Conservation (phyloP, 1,140 invertebrate species). For the Aplysia californica region DNA sequence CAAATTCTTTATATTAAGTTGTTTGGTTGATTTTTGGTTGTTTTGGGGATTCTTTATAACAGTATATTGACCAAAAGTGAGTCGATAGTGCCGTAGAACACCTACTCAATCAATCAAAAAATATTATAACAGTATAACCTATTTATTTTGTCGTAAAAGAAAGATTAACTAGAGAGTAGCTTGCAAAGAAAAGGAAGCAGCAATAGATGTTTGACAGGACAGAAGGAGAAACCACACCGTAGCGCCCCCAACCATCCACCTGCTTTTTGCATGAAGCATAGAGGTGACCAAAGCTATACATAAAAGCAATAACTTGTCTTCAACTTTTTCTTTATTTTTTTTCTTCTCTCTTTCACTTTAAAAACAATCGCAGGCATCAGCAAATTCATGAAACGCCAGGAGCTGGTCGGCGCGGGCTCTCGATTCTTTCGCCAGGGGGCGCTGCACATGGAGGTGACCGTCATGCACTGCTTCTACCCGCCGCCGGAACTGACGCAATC, state of each 20-base stretch:
- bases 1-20: no score
- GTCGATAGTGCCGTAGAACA: no score
- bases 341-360: neutral
- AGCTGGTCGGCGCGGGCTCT: neutral
- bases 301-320: neutral
- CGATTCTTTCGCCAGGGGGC: neutral
- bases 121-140: no score
- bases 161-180: no score
- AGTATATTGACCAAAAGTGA: no score
- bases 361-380: neutral
- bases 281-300: neutral
- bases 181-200: no score
- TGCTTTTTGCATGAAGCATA: neutral
- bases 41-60: no score
- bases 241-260: neutral
- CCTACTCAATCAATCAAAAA: no score
- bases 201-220: no score
- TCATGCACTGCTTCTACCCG: conserved; percentile 9
- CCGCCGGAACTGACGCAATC: neutral
- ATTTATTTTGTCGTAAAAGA: no score
- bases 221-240: no score
- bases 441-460: conserved; percentile 9
- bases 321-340: neutral
- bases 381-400: neutral
- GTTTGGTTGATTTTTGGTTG: no score